Percentiles rank a stretch among this genome's conserved stretches.
Conservation (phyloP, 2,888 invertebrate genomes). For the Amphipyra tragopoginis region DNA sequence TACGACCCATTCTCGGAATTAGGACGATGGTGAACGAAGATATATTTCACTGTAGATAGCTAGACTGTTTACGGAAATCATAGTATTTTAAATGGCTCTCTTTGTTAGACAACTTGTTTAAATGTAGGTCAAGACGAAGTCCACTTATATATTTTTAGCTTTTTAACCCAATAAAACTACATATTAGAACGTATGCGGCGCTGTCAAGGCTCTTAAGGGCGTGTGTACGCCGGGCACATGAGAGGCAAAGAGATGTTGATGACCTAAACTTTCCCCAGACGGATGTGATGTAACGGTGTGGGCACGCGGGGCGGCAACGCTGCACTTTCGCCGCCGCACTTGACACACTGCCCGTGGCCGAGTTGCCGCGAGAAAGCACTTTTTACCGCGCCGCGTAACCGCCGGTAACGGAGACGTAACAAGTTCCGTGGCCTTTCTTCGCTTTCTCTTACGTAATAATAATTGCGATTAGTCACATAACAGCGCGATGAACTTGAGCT, state of each 20-base stretch:
- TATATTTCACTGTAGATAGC: conserved; percentile 57
- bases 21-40: conserved; percentile 74
- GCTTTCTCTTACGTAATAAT: conserved; percentile 88
- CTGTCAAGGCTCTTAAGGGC: conserved; percentile 10
- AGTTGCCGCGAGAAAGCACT: conserved; percentile 88
- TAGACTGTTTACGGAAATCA: conserved; percentile 62
- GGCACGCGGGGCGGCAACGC: conserved; percentile 80
- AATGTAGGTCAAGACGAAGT: conserved; percentile 26
- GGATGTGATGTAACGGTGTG: conserved; percentile 84
- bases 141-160: neutral
- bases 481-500: conserved; percentile 83
- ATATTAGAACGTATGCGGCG: neutral
- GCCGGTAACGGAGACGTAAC: conserved; percentile 83
- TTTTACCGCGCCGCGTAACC: conserved; percentile 86
- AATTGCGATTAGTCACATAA: conserved; percentile 85
- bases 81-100: conserved; percentile 19
- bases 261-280: conserved; percentile 87
- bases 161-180: neutral
- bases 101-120: conserved; percentile 4
- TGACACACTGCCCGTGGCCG: conserved; percentile 90
- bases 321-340: conserved; percentile 88
- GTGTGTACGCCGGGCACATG: neutral
- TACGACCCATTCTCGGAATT: conserved; percentile 83
- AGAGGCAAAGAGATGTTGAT: conserved; percentile 73
- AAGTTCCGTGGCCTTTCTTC: conserved; percentile 84